These are phyloP conservation scores for Ophion slaviceki DNA, from an alignment of 2,888 invertebrate genomes.

Conservation along the genomic window DNA sequence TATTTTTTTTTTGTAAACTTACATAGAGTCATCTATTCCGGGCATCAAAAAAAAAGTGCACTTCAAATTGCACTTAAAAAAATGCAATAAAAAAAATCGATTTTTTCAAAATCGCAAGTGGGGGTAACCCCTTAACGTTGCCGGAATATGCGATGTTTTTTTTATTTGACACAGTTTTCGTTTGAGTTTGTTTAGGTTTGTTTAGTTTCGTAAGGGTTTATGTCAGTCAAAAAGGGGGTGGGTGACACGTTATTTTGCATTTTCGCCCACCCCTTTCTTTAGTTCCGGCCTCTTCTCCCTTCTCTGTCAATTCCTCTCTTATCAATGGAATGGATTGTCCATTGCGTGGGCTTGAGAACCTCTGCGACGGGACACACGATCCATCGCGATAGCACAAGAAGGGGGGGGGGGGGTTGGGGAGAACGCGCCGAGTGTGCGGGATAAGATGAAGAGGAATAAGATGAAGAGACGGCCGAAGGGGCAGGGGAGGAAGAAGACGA, in stretches of 20 bases:
- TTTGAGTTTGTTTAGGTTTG: neutral
- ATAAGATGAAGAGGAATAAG: conserved; percentile 50
- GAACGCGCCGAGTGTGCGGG: conserved; percentile 56
- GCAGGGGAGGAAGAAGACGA: conserved; percentile 46
- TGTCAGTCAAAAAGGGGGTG: neutral
- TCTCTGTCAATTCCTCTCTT: neutral
- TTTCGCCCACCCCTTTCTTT: neutral
- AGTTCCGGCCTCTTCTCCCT: neutral
- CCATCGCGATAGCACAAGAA: conserved; percentile 52
- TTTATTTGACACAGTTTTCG: neutral
- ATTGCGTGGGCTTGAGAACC: conserved; percentile 67
- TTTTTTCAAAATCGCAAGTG: too few species aligned
- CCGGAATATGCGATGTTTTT: neutral
- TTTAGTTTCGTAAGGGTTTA: neutral
- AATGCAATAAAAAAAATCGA: too few species aligned
- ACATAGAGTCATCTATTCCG: too few species aligned
- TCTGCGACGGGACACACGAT: conserved; percentile 71
- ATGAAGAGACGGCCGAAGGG: conserved; percentile 30
- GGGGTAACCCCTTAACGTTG: neutral
- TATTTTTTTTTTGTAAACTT: too few species aligned
- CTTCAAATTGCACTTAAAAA: too few species aligned
- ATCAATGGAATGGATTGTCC: conserved; percentile 29
- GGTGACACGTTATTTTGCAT: neutral
- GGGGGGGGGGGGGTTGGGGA: conserved; percentile 34
- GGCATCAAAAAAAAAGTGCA: too few species aligned